Evolutionary conservation across 2,113 vertebrate species (phyloP), one percentile per base, ranked within the genome.

Genomic region (Oceanodroma tethys): DNA sequence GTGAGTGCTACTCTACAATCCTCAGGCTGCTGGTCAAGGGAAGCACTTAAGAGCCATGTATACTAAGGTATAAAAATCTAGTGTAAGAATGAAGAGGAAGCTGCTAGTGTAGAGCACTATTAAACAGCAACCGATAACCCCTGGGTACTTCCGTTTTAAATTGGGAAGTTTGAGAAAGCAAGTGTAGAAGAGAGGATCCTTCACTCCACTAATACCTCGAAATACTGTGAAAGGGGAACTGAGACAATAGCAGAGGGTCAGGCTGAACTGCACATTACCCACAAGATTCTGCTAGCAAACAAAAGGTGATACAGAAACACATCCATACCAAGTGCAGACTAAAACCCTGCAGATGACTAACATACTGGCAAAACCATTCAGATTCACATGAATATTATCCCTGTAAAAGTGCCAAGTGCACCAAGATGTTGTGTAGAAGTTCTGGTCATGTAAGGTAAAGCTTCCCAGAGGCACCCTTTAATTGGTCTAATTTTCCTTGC

Each of bases 401-500:
- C 30, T 90, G 83, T 92, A 56, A 90, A 90, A 82, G 73, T 22
- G 59, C 78, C 6, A 60, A 94, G 42, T 78, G 52, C 53, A 88
- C 55, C 7, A 30, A 80, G 74, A 92, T 63, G 74, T 70, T 93
- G 86, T 79, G 91, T 58, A 94, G 85, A 91, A 71, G 87, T 94
- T 96, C 80, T 94, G 90, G 72, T 95, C 89, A 66, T 66, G 81
- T 94, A 93, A 96, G 84, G 92, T 92, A 94, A 98, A 95, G 74
- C 81, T 93, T 90, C 92, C 88, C 90, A 95, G 88, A 93, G 97
- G 97, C 88, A 86, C 52, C 60, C 11, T 78, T 94, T 97, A 96
- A 75, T 93, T 90, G 90, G 63, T 90, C 85, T 96, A 60, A 81
- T 95, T 92, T 90, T 97, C 93, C 70, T 81, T 97, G 95, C 97